Base-by-base conservation (phyloP, 2,113 vertebrate genomes). In the Hyperoodon ampullatus region DNA sequence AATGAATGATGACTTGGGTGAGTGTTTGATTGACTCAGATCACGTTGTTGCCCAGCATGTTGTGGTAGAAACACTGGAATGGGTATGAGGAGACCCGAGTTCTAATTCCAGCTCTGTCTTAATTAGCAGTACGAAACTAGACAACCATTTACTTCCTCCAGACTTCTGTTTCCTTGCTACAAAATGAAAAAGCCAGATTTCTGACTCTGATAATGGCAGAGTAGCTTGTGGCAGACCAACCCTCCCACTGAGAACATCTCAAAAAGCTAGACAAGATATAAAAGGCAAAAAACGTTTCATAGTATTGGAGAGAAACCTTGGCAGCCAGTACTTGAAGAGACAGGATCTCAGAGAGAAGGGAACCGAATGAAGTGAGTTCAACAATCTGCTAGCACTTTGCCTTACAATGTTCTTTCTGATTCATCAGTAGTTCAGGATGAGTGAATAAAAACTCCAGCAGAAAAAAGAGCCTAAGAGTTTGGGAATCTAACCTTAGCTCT, bases 91-190 rank as follows among this genome's bases (percentile, higher is more conserved):
- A 88, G 61, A 61, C 30, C 11, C 0, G 5, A 82, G 78, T 61
- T 96, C 89, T 86, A 90, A 74, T 63, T 82, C 33, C 92, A 82
- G 90, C 83, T 65, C 87, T 89, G n/a, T 28, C 21, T 94, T 88
- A 78, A 80, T 94, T n/a, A 88, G 70, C 88, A 68, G 18, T 18
- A 15, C 44, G 35, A 86, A 85, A 88, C 63, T 30, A 86, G 53
- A 92, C 19, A 28, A 66, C 33, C 21, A 39, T 39, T 44, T 83
- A 78, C 78, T 66, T n/a, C 19, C 58, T 91, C 72, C 39, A 53
- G 50, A 87, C 23, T 47, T 80, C 60, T 33, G 68, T 18, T 86
- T 85, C 65, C 39, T 88, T 80, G 19, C 39, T 91, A 24, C 47
- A 80, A 95, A 92, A 87, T 15, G 14, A 94, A 55, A 78, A 39